phyloP scores from a whole-genome alignment of 2,888 invertebrate genomes.

The Nycteola revayana region DNA sequence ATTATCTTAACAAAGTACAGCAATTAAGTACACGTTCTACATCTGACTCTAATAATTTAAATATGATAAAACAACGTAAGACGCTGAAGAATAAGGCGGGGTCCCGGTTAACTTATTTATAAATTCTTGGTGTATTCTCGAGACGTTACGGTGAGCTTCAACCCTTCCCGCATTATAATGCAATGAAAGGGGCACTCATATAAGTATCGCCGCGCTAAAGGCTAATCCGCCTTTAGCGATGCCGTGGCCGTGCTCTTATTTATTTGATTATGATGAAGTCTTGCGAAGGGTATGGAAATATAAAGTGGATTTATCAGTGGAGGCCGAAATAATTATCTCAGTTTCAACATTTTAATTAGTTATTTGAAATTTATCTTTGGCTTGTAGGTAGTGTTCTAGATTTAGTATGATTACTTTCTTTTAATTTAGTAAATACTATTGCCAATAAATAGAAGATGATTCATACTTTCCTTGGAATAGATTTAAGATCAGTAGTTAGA shows the following conservation, averaged over 20 bases:
- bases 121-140: conserved; percentile 65
- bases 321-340: conserved; percentile 1
- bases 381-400: no score
- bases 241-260: conserved; percentile 65
- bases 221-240: conserved; percentile 67
- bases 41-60: conserved; percentile 82
- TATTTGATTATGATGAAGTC: conserved; percentile 58
- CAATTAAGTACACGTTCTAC: conserved; percentile 82
- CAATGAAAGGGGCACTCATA: conserved; percentile 80
- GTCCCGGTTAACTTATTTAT: conserved; percentile 77
- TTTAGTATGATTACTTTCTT: no score
- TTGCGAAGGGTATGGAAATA: conserved; percentile 5
- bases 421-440: no score
- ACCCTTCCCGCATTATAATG: conserved; percentile 74
- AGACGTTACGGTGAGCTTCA: conserved; percentile 59
- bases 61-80: conserved; percentile 81
- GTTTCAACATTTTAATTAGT: no score
- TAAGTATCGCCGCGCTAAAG: conserved; percentile 77
- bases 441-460: no score
- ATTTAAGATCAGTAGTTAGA: no score
- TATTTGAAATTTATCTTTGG: no score
- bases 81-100: conserved; percentile 71
- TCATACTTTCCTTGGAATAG: no score
- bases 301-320: background rate
- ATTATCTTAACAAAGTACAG: conserved; percentile 82